These are phyloP conservation scores for Lampris incognitus DNA, from an alignment of 2,113 vertebrate species.

Conservation along the genomic window DNA sequence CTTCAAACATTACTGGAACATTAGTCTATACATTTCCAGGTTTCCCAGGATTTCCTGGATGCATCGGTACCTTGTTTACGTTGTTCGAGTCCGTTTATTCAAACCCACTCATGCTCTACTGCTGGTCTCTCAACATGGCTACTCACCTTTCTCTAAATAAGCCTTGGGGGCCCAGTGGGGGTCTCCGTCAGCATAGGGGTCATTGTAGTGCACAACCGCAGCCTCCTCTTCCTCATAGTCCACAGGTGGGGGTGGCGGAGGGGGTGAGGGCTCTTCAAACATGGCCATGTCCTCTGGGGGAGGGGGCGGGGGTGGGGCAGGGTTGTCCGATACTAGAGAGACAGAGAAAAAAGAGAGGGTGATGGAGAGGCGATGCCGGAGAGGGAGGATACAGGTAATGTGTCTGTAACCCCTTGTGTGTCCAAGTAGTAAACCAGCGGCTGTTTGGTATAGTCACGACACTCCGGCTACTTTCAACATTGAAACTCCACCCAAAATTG, in stretches of 20 bases:
- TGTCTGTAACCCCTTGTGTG: too few relatives aligned
- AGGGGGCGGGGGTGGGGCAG: conserved; percentile 93
- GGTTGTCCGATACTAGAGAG: conserved; percentile 93
- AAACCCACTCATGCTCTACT: background rate
- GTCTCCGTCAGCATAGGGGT: conserved; percentile 97
- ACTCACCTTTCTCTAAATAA: conserved; percentile 95
- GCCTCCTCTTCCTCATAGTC: conserved; percentile 98
- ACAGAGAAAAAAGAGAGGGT: background rate
- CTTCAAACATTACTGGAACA: too few relatives aligned
- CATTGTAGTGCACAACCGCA: conserved; percentile 93
- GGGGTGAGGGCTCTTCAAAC: conserved; percentile 95
- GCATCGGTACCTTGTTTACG: too few relatives aligned
- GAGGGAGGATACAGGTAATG: background rate
- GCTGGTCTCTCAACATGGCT: background rate
- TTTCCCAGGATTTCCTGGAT: too few relatives aligned
- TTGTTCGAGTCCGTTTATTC: too few relatives aligned
- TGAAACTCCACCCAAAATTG: too few relatives aligned
- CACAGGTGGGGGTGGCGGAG: conserved; percentile 94
- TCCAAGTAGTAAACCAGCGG: too few relatives aligned
- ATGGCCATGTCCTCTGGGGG: conserved; percentile 94
- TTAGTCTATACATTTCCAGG: too few relatives aligned
- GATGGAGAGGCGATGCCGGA: background rate
- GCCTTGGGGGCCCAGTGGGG: conserved; percentile 96
- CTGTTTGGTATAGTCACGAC: too few relatives aligned
- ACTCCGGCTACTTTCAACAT: too few relatives aligned